Evolutionary conservation across 1,140 invertebrate genomes (phyloP), one percentile per base, ranked within the genome.

Genomic region (Leptinotarsa texana): DNA sequence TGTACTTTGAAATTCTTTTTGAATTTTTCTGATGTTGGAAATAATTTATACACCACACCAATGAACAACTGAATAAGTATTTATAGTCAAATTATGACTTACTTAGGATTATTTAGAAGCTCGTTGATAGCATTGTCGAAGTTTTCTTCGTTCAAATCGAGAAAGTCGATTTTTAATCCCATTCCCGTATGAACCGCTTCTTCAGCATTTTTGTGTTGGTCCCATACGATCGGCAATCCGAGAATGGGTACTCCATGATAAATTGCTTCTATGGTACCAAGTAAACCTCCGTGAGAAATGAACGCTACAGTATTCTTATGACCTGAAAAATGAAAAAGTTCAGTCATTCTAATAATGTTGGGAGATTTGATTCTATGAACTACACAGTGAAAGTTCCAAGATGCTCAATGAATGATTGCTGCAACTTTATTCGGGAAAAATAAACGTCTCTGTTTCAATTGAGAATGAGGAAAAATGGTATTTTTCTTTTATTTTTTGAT

Each of bases 181-280:
- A 57, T 57, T 15, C 13, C 51, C 3, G 1, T 15, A 57, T 57
- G 51, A 15, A 57, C 51, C n/a, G 13, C 13, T 57, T 57, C 51
- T n/a, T 57, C 84, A 4, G 79, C 74, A 73, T 85, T 85, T 8
- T 74, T 77, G 69, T 77, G 74, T 75, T 85, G 84, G 74, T 85
- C 84, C 6, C 74, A 80, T 70, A 75, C 83, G 24, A 86, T 76
- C 3, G 86, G 86, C 21, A 86, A 82, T n/a, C 82, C 82, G 1
- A 90, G 61, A 13, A 89, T 76, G 5, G 89, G 89, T 3, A 88
- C 84, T n/a, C 86, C 88, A 75, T 85, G 80, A 73, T 87, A 86
- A 1, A 88, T 80, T 5, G 86, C 84, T 80, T 90, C 89, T 47
- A 74, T 81, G 5, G 75, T 83, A 66, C 82, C 77, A 3, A 82